Conservation (phyloP, 2,797 vertebrate genomes). For the Falco columbarius region DNA sequence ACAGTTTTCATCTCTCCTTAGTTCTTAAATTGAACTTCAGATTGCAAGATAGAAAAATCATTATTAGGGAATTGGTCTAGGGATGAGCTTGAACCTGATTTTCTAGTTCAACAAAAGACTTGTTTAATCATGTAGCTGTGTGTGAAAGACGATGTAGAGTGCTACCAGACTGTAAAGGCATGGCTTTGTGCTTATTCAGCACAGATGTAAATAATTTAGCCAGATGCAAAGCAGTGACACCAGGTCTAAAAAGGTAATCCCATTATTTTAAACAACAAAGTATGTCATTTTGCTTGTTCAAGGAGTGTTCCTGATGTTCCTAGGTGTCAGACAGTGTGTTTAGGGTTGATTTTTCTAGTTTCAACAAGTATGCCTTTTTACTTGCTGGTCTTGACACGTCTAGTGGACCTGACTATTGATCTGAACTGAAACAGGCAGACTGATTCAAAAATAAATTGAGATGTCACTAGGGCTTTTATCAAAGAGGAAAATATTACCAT, state of each 20-base stretch:
- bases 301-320: neutral
- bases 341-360: neutral
- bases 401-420: neutral
- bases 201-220: neutral
- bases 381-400: neutral
- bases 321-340: neutral
- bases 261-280: neutral
- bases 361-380: neutral
- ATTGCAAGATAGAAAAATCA: constrained; percentile 21
- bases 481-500: constrained; percentile 16
- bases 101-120: neutral
- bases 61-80: constrained; percentile 8
- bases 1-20: neutral
- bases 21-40: constrained; percentile 20
- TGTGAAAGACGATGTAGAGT: neutral
- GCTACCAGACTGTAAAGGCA: neutral
- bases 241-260: neutral
- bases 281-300: neutral
- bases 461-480: constrained; percentile 8
- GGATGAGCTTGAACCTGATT: neutral
- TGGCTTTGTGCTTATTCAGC: neutral
- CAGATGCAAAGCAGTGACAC: neutral
- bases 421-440: constrained; percentile 1
- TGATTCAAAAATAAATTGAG: constrained; percentile 34
- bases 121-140: neutral